Evolutionary conservation across 2,888 invertebrate genomes (phyloP).

Genomic region (Gnatocerus cornutus): DNA sequence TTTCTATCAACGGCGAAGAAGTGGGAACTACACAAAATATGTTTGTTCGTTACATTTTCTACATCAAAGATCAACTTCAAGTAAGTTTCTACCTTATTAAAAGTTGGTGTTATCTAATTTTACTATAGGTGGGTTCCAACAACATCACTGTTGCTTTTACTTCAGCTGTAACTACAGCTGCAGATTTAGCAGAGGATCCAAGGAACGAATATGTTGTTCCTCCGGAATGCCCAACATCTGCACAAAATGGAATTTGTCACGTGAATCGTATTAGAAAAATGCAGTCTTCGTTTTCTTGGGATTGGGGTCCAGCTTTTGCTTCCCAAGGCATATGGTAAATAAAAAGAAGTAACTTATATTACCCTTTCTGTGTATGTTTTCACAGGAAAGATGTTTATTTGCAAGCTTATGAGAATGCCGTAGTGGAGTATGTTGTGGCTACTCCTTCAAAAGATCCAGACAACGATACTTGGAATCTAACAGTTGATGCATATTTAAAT

Average conservation of each 20-base stretch:
- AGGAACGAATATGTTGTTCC: conserved; percentile 73
- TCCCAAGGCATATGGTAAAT: conserved; percentile 92
- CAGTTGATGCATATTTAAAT: conserved; percentile 11
- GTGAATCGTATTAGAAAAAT: conserved; percentile 93
- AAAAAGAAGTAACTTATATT: no score
- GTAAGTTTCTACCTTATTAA: conserved; percentile 10
- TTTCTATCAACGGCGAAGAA: conserved; percentile 80
- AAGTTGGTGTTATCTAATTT: not conserved
- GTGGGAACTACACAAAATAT: conserved; percentile 85
- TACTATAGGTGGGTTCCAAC: conserved; percentile 20
- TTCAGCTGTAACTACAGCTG: conserved; percentile 50
- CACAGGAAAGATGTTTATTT: conserved; percentile 79
- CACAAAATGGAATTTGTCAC: conserved; percentile 92
- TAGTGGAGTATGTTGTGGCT: conserved; percentile 77
- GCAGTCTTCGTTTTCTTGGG: conserved; percentile 97
- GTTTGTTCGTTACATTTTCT: conserved; percentile 86
- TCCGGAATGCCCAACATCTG: conserved; percentile 83
- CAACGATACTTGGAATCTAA: conserved; percentile 6
- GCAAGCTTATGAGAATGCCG: conserved; percentile 77
- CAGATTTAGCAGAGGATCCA: conserved; percentile 61
- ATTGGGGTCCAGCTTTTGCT: conserved; percentile 97
- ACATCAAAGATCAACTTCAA: conserved; percentile 76
- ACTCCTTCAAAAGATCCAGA: conserved; percentile 57
- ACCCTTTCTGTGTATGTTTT: not conserved
- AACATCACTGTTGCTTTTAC: conserved; percentile 12